A percentile compares a stretch with the other conserved stretches of the same genome.
Conservation (phyloP, 2,113 vertebrate species). For the Salminus brasiliensis region DNA sequence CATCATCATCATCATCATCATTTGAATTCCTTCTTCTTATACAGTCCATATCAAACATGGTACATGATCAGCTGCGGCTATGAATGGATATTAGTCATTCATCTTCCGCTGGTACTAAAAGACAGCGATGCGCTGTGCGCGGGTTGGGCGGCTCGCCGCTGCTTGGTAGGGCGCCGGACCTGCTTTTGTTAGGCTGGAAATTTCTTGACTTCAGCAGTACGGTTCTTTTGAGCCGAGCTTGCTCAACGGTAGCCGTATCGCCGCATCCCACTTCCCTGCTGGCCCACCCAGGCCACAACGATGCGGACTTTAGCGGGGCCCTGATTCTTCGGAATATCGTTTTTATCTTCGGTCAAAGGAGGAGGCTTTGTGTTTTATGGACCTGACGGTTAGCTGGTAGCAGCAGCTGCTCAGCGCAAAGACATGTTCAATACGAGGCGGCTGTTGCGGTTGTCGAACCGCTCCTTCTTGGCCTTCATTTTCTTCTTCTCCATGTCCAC, state of each 20-base stretch:
- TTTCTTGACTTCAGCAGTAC: slow-evolving; percentile 63
- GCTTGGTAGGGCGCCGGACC: slow-evolving; percentile 60
- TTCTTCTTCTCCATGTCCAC: slow-evolving; percentile 95
- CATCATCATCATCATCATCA: slow-evolving; percentile 34
- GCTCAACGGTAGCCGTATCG: slow-evolving; percentile 45
- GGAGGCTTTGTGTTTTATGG: slow-evolving; percentile 64
- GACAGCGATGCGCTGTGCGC: slow-evolving; percentile 26
- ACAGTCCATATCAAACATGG: slow-evolving; percentile 54
- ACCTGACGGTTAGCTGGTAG: slow-evolving; percentile 62
- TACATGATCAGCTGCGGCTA: slow-evolving; percentile 34
- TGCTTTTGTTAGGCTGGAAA: slow-evolving; percentile 61
- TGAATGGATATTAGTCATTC: slow-evolving; percentile 28
- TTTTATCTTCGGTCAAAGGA: background rate
- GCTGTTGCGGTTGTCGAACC: slow-evolving; percentile 89
- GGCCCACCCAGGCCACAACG: slow-evolving; percentile 31
- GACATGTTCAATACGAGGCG: slow-evolving; percentile 84
- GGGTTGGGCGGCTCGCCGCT: slow-evolving; percentile 24
- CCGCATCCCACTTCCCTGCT: slow-evolving; percentile 38
- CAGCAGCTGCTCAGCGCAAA: slow-evolving; percentile 50
- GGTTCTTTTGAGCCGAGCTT: slow-evolving; percentile 41
- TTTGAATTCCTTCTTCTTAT: slow-evolving; percentile 51
- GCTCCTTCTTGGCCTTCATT: slow-evolving; percentile 92
- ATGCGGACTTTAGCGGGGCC: slow-evolving; percentile 56
- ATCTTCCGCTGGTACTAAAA: background rate
- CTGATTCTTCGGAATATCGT: slow-evolving; percentile 10